Evolutionary conservation across 2,113 vertebrate species (phyloP).

Genomic region (Synchiropus splendidus): DNA sequence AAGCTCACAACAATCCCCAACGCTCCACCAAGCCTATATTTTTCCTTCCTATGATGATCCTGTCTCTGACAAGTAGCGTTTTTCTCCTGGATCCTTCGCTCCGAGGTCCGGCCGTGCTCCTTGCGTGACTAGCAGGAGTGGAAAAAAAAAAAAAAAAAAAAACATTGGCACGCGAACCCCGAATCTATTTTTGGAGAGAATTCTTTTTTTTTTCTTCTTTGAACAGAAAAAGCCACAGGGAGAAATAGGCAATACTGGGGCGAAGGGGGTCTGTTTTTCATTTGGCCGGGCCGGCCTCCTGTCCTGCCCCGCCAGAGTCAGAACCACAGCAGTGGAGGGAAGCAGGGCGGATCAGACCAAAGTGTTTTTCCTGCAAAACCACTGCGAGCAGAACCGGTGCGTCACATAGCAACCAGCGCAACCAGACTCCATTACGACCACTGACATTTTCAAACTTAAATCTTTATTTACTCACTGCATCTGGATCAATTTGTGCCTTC

Average conservation of each 20-base stretch:
- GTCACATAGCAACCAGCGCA: constrained; percentile 65
- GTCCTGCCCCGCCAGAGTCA: constrained; percentile 59
- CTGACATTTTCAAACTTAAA: too few species aligned
- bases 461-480: too few species aligned
- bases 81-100: constrained; percentile 38
- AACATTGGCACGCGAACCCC: constrained; percentile 69
- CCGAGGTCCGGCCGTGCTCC: constrained; percentile 66
- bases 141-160: constrained; percentile 65
- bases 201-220: constrained; percentile 61
- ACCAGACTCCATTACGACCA: constrained; percentile 63
- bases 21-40: not conserved
- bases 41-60: constrained; percentile 23
- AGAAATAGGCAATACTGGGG: constrained; percentile 66
- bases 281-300: constrained; percentile 66
- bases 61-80: constrained; percentile 43
- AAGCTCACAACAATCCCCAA: constrained; percentile 38
- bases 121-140: constrained; percentile 72
- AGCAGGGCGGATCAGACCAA: constrained; percentile 45
- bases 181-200: constrained; percentile 71
- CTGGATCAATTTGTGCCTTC: too few species aligned
- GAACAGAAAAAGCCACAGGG: constrained; percentile 63
- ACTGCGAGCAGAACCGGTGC: constrained; percentile 43
- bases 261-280: constrained; percentile 73
- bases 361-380: constrained; percentile 60
- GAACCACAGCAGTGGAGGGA: constrained; percentile 53